Conservation (phyloP, 2,113 vertebrate species). For the Ochotona curzoniae region DNA sequence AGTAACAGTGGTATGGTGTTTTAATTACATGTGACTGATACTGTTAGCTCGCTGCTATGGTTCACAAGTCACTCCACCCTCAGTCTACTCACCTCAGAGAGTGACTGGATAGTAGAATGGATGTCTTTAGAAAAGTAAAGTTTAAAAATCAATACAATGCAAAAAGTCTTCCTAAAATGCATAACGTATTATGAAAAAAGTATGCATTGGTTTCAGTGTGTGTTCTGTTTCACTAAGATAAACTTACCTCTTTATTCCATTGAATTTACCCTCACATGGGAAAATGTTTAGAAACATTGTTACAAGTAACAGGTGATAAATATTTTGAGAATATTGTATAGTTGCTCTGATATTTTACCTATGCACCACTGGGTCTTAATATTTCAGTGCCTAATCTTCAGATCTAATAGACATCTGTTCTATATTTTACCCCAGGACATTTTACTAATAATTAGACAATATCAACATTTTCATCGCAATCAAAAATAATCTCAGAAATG, state of each 20-base stretch:
- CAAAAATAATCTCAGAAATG: not conserved
- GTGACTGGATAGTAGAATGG: not conserved
- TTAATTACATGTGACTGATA: not conserved
- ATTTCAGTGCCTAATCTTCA: not conserved
- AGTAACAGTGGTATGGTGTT: not conserved
- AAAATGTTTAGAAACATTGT: not conserved
- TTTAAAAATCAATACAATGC: not conserved
- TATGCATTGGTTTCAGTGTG: too few relatives aligned
- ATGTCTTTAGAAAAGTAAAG: not conserved
- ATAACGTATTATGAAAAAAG: too few relatives aligned
- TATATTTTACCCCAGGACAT: not conserved
- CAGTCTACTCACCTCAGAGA: not conserved
- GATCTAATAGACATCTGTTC: not conserved
- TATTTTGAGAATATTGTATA: not conserved
- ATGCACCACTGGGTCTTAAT: not conserved
- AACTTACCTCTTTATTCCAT: too few relatives aligned
- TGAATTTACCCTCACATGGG: too few relatives aligned
- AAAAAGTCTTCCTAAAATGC: too few relatives aligned
- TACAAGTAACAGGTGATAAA: not conserved
- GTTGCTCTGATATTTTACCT: not conserved
- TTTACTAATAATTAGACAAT: not conserved
- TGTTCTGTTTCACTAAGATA: too few relatives aligned
- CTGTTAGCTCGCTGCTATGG: not conserved
- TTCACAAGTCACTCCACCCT: not conserved
- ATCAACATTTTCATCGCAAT: not conserved